These are phyloP conservation scores for Phania funesta DNA, from an alignment of 2,888 invertebrate species.

Conservation along the genomic window DNA sequence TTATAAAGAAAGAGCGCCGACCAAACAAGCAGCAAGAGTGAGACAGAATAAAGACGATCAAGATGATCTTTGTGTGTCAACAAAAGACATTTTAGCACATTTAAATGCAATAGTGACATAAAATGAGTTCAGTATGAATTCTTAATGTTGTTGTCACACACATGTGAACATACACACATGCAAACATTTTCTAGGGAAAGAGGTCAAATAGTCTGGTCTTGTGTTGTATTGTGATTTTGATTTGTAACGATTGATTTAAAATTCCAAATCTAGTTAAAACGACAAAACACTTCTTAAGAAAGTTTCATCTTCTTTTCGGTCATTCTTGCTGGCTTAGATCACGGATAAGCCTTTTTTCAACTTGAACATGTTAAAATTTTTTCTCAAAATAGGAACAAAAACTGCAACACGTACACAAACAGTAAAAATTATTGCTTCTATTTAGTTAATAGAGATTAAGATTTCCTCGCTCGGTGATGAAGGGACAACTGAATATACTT, in stretches of 20 bases:
- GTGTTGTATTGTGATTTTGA: background rate
- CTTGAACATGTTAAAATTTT: conserved; percentile 59
- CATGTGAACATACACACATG: background rate
- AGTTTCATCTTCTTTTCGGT: conserved; percentile 2
- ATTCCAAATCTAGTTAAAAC: conserved; percentile 64
- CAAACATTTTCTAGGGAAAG: conserved; percentile 8
- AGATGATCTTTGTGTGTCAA: conserved; percentile 64
- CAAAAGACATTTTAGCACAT: conserved; percentile 68
- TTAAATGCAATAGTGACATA: conserved; percentile 56
- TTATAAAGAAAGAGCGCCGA: background rate
- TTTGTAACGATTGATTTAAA: conserved; percentile 33
- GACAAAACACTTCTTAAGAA: conserved; percentile 44
- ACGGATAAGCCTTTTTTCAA: conserved; percentile 64
- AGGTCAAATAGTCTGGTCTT: background rate
- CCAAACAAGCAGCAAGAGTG: background rate
- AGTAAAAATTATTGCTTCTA: conserved; percentile 25
- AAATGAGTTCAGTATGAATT: conserved; percentile 37
- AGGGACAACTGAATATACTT: background rate
- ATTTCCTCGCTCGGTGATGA: conserved; percentile 36
- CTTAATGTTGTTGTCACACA: background rate
- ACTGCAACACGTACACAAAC: background rate
- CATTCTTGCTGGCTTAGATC: background rate
- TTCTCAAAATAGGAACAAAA: conserved; percentile 31
- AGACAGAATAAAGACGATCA: conserved; percentile 18
- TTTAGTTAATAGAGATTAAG: conserved; percentile 66